phyloP scores from a whole-genome alignment of 2,797 vertebrate genomes.

The Leptoclinus maculatus region DNA sequence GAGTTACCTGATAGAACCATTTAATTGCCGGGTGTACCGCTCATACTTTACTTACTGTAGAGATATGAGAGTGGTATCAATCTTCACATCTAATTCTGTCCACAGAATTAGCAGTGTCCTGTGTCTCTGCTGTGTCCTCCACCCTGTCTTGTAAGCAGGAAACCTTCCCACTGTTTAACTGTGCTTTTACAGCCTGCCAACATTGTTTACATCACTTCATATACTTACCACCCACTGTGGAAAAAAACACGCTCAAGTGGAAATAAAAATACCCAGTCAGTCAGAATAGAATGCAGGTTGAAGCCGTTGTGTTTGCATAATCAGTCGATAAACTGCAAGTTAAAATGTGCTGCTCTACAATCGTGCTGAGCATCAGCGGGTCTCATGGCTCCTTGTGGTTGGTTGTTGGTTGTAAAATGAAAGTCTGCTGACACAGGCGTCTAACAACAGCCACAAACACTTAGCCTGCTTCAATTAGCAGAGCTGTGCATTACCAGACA shows the following conservation, averaged over 20 bases:
- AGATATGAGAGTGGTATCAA: background rate
- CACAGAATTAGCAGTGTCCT: too few relatives aligned
- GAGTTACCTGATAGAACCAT: background rate
- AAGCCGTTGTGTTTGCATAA: slow-evolving; percentile 40
- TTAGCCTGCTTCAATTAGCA: slow-evolving; percentile 62
- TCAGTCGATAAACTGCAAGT: slow-evolving; percentile 29
- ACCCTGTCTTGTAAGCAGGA: slow-evolving; percentile 35
- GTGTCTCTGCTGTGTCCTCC: slow-evolving; percentile 17
- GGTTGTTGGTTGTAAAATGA: slow-evolving; percentile 57
- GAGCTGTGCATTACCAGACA: slow-evolving; percentile 49
- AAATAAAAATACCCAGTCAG: slow-evolving; percentile 39
- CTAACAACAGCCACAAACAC: slow-evolving; percentile 55
- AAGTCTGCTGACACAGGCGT: slow-evolving; percentile 62
- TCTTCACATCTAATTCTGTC: background rate
- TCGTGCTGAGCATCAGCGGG: slow-evolving; percentile 16
- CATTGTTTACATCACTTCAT: slow-evolving; percentile 33
- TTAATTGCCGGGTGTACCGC: background rate
- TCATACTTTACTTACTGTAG: background rate
- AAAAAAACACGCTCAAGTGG: slow-evolving; percentile 30
- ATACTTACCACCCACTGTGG: slow-evolving; percentile 33
- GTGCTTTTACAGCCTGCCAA: slow-evolving; percentile 45
- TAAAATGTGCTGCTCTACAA: slow-evolving; percentile 12
- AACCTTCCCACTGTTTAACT: slow-evolving; percentile 48
- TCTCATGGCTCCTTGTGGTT: slow-evolving; percentile 21
- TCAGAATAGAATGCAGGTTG: slow-evolving; percentile 36